Evolutionary conservation across 2,797 vertebrate genomes (phyloP).

Genomic region (Acestrorhynchus altus): DNA sequence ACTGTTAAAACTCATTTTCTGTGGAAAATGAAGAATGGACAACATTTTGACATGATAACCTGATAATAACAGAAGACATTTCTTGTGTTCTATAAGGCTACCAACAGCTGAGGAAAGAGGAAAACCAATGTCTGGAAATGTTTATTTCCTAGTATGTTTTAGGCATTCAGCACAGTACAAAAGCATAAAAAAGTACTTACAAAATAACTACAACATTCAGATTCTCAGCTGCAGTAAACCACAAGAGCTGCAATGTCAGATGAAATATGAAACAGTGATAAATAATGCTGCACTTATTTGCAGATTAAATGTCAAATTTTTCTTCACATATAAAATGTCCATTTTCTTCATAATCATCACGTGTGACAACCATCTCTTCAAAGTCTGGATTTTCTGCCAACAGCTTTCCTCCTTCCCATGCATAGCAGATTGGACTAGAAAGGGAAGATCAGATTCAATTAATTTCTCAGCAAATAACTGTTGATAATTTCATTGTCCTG

Average conservation of each 20-base stretch:
- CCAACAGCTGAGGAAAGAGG: neutral
- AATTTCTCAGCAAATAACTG: neutral
- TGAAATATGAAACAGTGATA: neutral
- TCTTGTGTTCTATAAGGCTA: too few species aligned
- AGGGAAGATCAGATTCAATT: neutral
- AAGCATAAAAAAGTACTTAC: neutral
- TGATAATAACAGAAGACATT: too few species aligned
- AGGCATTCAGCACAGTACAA: neutral
- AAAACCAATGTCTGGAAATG: neutral
- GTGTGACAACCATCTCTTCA: conserved; percentile 94
- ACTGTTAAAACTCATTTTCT: too few species aligned
- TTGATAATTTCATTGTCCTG: neutral
- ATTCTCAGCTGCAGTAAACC: neutral
- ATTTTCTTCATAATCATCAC: conserved; percentile 97
- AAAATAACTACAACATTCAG: neutral
- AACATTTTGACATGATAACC: too few species aligned
- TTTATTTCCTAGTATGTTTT: neutral
- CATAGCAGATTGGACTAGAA: conserved; percentile 89
- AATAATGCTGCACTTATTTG: neutral
- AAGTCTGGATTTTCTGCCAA: conserved; percentile 94
- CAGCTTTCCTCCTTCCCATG: conserved; percentile 96
- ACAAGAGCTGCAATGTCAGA: neutral
- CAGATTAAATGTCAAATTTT: conserved; percentile 92
- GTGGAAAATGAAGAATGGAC: too few species aligned
- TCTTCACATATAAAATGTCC: conserved; percentile 96